Evolutionary conservation across 2,113 vertebrate genomes (phyloP), one percentile per base, ranked within the genome.

Genomic region (Raja brachyura): DNA sequence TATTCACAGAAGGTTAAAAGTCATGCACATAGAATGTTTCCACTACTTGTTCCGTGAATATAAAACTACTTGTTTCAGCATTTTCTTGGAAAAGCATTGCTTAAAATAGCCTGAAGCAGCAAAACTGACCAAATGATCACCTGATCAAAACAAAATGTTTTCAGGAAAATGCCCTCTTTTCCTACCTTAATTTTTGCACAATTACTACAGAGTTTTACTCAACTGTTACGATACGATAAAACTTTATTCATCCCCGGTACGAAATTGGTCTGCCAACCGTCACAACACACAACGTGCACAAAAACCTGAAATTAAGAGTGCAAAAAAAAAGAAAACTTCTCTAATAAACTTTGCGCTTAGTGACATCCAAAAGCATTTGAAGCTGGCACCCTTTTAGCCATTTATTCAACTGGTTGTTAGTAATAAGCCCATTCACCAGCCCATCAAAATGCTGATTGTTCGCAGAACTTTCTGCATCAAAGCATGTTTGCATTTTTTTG

Each of bases 51-150:
- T 70, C 68, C 70, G 66, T 70, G 31, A 16, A 90, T 90, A 25
- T 70, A 68, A 33, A 70, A 90, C 9, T 90, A 63, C 88, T 85
- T 90, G 88, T 39, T 70, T 90, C 88, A 73, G 88, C 63, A 70
- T 8, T 66, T 90, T 70, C 66, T 20, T 33, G 48, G 63, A 90
- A 90, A 66, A 48, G 33, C 63, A 25, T n/a, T 68, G 88, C 88
- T 70, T 88, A 88, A 88, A 63, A 63, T 39, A 48, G 88, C 63
- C 68, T 90, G 25, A 63, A 31, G 13, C 88, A 68, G 31, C 88
- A 90, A 68, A 73, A 70, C 16, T 22, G 33, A 20, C 88, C 48
- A 63, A 70, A 18, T 68, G 88, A 63, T 90, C 66, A 48, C 9
- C 88, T 22, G 28, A 70, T 70, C 63, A 70, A 86, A 90, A 70